Conservation (phyloP, 2,113 vertebrate species). For the Oostethus manadensis region DNA sequence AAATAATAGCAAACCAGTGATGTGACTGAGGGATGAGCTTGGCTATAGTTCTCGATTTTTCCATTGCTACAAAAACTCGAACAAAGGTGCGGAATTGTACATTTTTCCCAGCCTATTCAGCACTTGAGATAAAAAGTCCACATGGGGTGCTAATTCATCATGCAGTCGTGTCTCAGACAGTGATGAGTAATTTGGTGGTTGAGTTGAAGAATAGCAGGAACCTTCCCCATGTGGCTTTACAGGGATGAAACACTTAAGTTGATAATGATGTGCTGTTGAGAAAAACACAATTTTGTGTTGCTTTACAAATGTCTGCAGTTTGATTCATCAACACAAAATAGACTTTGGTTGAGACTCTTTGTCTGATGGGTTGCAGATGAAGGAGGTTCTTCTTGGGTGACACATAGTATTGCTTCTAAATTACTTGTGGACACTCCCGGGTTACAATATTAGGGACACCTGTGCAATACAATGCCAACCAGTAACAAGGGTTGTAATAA, state of each 20-base stretch:
- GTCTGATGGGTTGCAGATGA: constrained; percentile 4
- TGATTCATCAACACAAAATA: constrained; percentile 6
- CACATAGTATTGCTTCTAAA: too few relatives aligned
- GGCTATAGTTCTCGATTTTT: background rate
- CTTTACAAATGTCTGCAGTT: constrained; percentile 1
- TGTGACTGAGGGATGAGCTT: background rate
- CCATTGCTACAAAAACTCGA: background rate
- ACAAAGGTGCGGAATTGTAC: background rate
- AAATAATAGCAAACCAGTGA: background rate
- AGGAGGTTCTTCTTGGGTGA: background rate
- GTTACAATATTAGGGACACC: too few relatives aligned
- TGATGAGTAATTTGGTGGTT: constrained; percentile 58
- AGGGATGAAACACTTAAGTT: constrained; percentile 6
- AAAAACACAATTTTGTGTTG: background rate
- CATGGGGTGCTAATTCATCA: constrained; percentile 19
- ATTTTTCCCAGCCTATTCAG: constrained; percentile 1
- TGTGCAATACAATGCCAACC: too few relatives aligned
- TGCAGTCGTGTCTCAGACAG: constrained; percentile 47
- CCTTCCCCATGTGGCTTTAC: constrained; percentile 34
- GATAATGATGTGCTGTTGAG: background rate
- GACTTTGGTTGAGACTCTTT: constrained; percentile 14
- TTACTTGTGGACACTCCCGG: too few relatives aligned
- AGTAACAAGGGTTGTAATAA: too few relatives aligned
- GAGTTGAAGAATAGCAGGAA: constrained; percentile 49
- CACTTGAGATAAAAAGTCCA: constrained; percentile 1